Evolutionary conservation across 2,888 invertebrate species (phyloP), one percentile per base, ranked within the genome.

Genomic region (Cephus pygmeus): DNA sequence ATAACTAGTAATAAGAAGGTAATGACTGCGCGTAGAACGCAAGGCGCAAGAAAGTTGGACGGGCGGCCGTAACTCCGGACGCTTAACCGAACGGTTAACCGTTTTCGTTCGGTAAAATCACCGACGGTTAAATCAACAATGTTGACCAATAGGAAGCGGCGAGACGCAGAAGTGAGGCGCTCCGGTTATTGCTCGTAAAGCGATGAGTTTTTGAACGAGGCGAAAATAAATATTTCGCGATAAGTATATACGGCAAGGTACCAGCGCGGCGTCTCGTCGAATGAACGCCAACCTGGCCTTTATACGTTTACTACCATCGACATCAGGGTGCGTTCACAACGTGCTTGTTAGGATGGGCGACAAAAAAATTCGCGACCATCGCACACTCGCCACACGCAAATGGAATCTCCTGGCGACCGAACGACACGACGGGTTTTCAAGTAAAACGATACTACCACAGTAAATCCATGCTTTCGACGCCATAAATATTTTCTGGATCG

Each of bases 1-100:
- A 87, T 88, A 88, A 87, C 87, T 86, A 85, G 87, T 85, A 87
- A 87, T 87, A 86, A 87, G 85, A 82, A 88, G 85, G 85, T 88
- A 86, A 88, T 88, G 86, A 85, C 84, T 83, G 84, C 81, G 82
- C 82, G 78, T 83, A 73, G 78, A 77, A 34, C 12, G 74, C 33
- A 34, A 74, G 81, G 79, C 78, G 81, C 79, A 79, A 79, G 80
- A 82, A 81, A 78, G 80, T 76, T 78, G 77, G 73, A 77, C 81
- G 75, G 74, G 69, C 74, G 74, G 85, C 84, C 86, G 84, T 87
- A 87, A 87, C 84, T 87, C 77, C 75, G 82, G 77, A 84, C 83
- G 82, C 84, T 86, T 87, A 85, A 87, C 81, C 85, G 83, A 23
- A 80, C 85, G 80, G 81, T 81, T 83, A 80, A 82, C 82, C 82